Conservation (phyloP, 2,888 invertebrate genomes). For the Lydus trimaculatus region DNA sequence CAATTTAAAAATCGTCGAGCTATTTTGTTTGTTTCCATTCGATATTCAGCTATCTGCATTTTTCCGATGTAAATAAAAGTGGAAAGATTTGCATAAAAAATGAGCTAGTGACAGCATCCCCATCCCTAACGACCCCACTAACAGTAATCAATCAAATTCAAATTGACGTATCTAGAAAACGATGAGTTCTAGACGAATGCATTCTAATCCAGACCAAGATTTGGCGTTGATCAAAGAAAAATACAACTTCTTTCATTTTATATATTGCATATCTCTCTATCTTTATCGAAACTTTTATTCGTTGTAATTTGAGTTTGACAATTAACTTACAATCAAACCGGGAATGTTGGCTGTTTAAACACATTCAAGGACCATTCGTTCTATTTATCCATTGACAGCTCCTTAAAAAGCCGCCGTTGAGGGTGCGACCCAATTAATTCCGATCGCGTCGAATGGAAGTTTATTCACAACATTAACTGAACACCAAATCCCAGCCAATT, state of each 20-base stretch:
- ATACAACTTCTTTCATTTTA: not conserved
- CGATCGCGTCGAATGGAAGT: not conserved
- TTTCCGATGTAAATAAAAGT: slow-evolving; percentile 39
- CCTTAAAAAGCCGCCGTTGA: not conserved
- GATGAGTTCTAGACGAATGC: slow-evolving; percentile 28
- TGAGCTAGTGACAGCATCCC: slow-evolving; percentile 31
- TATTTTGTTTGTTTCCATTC: slow-evolving; percentile 37
- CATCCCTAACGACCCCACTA: not conserved
- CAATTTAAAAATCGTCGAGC: slow-evolving; percentile 37
- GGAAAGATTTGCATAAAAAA: slow-evolving; percentile 38
- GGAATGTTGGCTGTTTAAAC: not conserved
- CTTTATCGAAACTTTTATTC: not conserved
- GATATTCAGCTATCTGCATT: slow-evolving; percentile 35
- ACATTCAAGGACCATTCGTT: not conserved
- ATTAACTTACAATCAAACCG: not conserved
- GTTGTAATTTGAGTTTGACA: not conserved
- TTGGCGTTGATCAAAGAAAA: not conserved
- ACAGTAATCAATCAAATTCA: slow-evolving; percentile 38
- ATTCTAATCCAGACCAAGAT: slow-evolving; percentile 17
- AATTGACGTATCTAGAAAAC: slow-evolving; percentile 30
- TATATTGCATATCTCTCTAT: not conserved
- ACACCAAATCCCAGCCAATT: not conserved
- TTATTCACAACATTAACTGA: not conserved
- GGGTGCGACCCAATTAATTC: not conserved
- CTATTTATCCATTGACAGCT: not conserved